A percentile compares a stretch with the other conserved stretches of the same genome.
Evolutionary conservation across 1,140 invertebrate genomes (phyloP).

Genomic region (Lerema accius): DNA sequence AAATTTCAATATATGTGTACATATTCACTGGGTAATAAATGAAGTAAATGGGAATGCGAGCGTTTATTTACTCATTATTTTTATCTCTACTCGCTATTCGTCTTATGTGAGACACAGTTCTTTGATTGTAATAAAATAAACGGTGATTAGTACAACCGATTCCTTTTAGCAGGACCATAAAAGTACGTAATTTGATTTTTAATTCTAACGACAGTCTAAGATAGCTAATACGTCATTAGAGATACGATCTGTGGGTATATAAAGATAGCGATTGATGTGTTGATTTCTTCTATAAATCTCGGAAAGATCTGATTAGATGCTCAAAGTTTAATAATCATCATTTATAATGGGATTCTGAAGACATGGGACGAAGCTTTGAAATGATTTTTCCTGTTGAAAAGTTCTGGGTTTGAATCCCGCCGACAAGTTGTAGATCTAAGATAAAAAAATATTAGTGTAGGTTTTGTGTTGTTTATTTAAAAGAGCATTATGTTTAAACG

Average conservation of each 20-base stretch:
- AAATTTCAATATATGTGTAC: too few relatives aligned
- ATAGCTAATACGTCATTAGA: conserved; percentile 26
- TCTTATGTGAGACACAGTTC: background rate
- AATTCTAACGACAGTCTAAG: conserved; percentile 22
- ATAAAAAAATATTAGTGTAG: too few relatives aligned
- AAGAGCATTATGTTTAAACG: too few relatives aligned
- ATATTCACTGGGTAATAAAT: too few relatives aligned
- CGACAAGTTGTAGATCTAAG: too few relatives aligned
- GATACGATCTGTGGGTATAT: conserved; percentile 5
- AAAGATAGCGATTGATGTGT: conserved; percentile 12
- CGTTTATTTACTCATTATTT: too few relatives aligned
- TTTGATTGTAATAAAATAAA: conserved; percentile 18
- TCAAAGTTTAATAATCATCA: background rate
- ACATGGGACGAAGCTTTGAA: too few relatives aligned
- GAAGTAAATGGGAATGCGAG: too few relatives aligned
- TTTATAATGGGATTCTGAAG: too few relatives aligned
- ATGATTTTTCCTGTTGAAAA: too few relatives aligned
- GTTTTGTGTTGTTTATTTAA: too few relatives aligned
- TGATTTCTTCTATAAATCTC: conserved; percentile 15
- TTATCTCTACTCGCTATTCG: conserved; percentile 6
- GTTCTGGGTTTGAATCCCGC: background rate
- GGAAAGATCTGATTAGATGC: background rate
- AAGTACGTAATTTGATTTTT: conserved; percentile 26
- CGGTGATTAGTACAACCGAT: conserved; percentile 27
- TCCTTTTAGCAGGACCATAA: conserved; percentile 29